Conservation (phyloP, 2,888 invertebrate species). For the Eucriotettix oculatus region DNA sequence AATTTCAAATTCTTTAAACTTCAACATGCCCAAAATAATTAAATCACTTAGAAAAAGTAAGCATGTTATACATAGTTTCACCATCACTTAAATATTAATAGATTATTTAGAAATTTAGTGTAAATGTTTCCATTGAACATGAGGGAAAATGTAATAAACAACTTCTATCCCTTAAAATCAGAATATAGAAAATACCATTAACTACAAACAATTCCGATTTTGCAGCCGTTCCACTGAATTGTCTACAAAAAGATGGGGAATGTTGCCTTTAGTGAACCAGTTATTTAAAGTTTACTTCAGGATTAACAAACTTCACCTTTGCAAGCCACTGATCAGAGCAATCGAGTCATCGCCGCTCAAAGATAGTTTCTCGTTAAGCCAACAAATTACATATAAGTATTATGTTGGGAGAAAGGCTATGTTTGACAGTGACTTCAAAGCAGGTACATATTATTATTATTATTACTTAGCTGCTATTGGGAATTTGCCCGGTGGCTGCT, state of each 20-base stretch:
- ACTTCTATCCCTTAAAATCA: too few species aligned
- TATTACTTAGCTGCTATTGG: too few species aligned
- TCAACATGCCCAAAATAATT: too few species aligned
- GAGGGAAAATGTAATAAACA: too few species aligned
- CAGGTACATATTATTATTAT: constrained; percentile 36
- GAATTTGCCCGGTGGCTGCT: too few species aligned
- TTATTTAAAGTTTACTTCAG: constrained; percentile 92
- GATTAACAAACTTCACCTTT: constrained; percentile 75
- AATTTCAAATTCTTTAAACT: not conserved
- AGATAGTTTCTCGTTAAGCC: constrained; percentile 76
- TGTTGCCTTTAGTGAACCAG: constrained; percentile 92
- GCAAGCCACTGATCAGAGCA: constrained; percentile 89
- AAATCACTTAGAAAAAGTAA: too few species aligned
- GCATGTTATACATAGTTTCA: too few species aligned
- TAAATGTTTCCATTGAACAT: too few species aligned
- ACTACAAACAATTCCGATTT: constrained; percentile 1
- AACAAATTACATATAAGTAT: constrained; percentile 92
- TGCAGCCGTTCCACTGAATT: constrained; percentile 62
- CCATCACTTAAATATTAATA: too few species aligned
- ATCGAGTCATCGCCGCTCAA: constrained; percentile 86
- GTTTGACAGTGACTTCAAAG: constrained; percentile 93
- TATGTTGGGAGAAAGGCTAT: constrained; percentile 95
- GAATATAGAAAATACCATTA: too few species aligned
- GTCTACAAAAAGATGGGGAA: constrained; percentile 89
- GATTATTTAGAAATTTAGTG: too few species aligned